phyloP scores from a whole-genome alignment of 23 tunicate genomes.

The Pegea sp. region DNA sequence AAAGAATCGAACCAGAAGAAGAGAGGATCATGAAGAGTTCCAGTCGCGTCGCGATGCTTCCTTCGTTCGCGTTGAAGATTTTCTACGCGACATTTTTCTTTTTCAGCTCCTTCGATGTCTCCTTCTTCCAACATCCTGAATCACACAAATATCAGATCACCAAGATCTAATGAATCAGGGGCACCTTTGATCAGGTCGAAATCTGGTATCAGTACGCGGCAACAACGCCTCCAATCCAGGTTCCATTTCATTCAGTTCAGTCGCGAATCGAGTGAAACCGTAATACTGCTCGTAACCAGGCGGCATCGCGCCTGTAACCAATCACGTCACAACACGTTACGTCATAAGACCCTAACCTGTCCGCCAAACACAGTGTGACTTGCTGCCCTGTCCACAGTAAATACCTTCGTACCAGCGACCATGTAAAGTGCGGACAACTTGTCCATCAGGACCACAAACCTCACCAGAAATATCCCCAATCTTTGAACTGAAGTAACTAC shows the following conservation, averaged over 20 bases:
- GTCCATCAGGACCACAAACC: constrained; percentile 19
- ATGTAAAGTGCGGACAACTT: constrained; percentile 18
- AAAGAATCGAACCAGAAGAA: constrained; percentile 41
- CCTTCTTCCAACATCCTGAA: constrained; percentile 59
- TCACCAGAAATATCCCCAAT: constrained; percentile 9
- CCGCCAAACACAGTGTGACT: constrained; percentile 40
- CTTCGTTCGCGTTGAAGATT: constrained; percentile 73
- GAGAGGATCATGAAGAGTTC: constrained; percentile 19
- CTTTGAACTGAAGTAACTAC: not conserved
- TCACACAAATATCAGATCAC: not conserved
- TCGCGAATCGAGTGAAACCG: constrained; percentile 89
- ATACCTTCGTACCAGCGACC: constrained; percentile 81
- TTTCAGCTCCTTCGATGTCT: constrained; percentile 46
- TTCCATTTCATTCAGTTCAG: constrained; percentile 54
- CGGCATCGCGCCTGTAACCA: constrained; percentile 45
- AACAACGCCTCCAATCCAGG: constrained; percentile 4
- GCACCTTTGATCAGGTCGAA: constrained; percentile 93
- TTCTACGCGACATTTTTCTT: constrained; percentile 59
- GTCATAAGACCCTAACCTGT: constrained; percentile 34
- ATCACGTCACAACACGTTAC: too few relatives aligned
- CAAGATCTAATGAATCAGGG: too few relatives aligned
- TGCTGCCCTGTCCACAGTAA: constrained; percentile 13
- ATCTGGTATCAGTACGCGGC: constrained; percentile 75
- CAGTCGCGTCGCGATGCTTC: constrained; percentile 29
- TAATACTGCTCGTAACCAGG: constrained; percentile 52